A percentile compares a stretch with the other conserved stretches of the same genome.
Evolutionary conservation across 2,888 invertebrate genomes (phyloP).

Genomic region (Troides aeacus): DNA sequence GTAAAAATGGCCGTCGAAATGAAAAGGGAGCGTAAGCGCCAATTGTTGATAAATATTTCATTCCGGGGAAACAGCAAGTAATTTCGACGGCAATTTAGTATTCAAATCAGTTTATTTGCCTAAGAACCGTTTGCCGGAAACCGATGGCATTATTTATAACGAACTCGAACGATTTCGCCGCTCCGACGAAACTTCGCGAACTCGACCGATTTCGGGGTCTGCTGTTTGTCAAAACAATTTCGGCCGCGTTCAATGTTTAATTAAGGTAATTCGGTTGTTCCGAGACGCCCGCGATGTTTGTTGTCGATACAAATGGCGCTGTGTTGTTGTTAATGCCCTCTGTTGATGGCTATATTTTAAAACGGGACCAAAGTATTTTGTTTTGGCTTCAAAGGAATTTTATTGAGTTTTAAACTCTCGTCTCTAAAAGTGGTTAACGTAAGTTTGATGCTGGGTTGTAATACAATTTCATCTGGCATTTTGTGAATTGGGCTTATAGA

Average conservation of each 20-base stretch:
- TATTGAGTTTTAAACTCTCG: too few species aligned
- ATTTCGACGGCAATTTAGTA: constrained; percentile 25
- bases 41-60: constrained; percentile 21
- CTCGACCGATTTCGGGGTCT: constrained; percentile 13
- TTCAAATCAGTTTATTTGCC: constrained; percentile 29
- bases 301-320: not conserved
- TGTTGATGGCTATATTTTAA: not conserved
- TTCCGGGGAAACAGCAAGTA: constrained; percentile 13
- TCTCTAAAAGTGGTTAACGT: too few species aligned
- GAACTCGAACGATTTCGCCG: constrained; percentile 16
- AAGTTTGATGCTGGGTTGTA: too few species aligned
- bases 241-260: constrained; percentile 23
- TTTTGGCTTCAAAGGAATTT: too few species aligned
- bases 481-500: too few species aligned
- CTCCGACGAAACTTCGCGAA: constrained; percentile 14
- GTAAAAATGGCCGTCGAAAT: too few species aligned
- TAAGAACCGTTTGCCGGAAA: constrained; percentile 22
- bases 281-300: not conserved
- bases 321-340: not conserved
- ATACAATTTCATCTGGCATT: too few species aligned
- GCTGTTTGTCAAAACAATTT: constrained; percentile 26
- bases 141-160: constrained; percentile 19
- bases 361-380: too few species aligned
- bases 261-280: constrained; percentile 15
- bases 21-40: not conserved